A percentile compares a stretch with the other conserved stretches of the same genome.
phyloP scores from a whole-genome alignment of 1,140 invertebrate species.

The Liolophura sinensis region DNA sequence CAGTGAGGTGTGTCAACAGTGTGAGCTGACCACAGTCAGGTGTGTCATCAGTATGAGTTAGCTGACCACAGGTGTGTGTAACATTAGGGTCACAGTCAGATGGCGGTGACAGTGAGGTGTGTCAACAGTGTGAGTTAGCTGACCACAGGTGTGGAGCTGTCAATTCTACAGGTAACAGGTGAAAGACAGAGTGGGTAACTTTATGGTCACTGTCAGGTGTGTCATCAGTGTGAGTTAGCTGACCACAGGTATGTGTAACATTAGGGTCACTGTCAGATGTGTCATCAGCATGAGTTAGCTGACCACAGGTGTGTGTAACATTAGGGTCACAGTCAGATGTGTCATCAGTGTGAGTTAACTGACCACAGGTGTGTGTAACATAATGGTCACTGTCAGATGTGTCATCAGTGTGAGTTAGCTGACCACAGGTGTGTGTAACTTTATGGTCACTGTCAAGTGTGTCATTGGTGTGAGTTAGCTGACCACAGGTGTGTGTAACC shows the following conservation, averaged over 20 bases:
- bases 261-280: background rate
- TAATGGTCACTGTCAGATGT: background rate
- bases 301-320: background rate
- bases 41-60: too few species aligned
- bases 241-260: conserved; percentile 14
- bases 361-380: conserved; percentile 14
- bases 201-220: conserved; percentile 71
- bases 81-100: conserved; percentile 78
- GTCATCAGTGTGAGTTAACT: conserved; percentile 67
- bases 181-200: background rate
- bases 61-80: too few species aligned
- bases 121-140: conserved; percentile 67
- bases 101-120: conserved; percentile 72
- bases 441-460: conserved; percentile 71
- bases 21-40: too few species aligned
- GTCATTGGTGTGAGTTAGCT: conserved; percentile 67
- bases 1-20: too few species aligned
- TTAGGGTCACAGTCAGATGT: conserved; percentile 71
- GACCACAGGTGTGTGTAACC: conserved; percentile 14
- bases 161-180: conserved; percentile 15
- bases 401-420: background rate
- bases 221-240: conserved; percentile 67
- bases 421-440: background rate
- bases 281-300: background rate
- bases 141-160: conserved; percentile 16